Conservation (phyloP, 2,797 vertebrate genomes). For the Capromys pilorides region DNA sequence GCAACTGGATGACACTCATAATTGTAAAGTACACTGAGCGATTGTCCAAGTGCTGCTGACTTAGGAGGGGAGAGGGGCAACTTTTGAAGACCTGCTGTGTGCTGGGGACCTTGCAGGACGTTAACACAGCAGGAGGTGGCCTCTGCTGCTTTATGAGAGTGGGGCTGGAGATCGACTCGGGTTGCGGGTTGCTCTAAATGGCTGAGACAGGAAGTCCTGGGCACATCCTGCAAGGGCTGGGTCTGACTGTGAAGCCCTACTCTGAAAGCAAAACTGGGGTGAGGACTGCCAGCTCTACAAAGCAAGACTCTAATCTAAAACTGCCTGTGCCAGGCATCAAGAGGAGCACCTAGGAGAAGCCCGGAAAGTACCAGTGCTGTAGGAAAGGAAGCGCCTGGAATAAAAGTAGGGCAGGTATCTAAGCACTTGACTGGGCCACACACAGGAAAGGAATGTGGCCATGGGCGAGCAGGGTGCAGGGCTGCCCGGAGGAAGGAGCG, state of each 20-base stretch:
- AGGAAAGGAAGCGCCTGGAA: conserved; percentile 24
- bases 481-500: neutral
- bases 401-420: neutral
- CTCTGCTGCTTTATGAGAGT: neutral
- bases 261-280: neutral
- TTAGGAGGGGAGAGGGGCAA: conserved; percentile 3
- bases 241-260: neutral
- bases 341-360: neutral
- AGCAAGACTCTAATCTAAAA: neutral
- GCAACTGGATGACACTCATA: neutral
- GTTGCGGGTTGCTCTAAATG: neutral
- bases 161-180: neutral
- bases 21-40: neutral
- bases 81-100: neutral
- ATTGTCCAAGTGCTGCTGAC: neutral
- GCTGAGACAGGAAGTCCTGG: neutral
- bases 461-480: neutral
- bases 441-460: neutral
- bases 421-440: neutral
- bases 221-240: too few species aligned
- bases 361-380: neutral
- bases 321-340: neutral
- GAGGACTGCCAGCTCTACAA: neutral
- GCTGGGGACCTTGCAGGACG: neutral
- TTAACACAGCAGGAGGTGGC: neutral